Evolutionary conservation across 2,797 vertebrate genomes (phyloP).

Genomic region (Catostomus latipinnis): DNA sequence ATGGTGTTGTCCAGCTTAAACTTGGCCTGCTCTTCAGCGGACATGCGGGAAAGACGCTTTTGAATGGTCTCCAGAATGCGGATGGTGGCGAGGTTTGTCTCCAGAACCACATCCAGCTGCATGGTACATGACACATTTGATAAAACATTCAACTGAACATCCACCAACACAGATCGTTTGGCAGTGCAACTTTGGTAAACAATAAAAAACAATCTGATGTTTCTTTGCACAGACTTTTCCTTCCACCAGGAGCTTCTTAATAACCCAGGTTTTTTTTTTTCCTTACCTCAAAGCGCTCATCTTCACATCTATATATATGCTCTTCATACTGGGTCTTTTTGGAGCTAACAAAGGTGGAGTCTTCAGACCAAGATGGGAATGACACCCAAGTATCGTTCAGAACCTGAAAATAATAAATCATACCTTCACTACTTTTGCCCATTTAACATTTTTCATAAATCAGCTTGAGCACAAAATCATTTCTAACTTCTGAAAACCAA

Average conservation of each 20-base stretch:
- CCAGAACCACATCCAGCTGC: conserved; percentile 96
- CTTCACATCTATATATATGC: conserved; percentile 98
- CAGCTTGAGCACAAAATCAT: no score
- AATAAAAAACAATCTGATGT: neutral
- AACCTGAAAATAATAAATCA: conserved; percentile 78
- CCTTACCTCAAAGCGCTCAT: conserved; percentile 95
- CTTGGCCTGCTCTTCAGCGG: conserved; percentile 95
- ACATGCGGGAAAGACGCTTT: conserved; percentile 93
- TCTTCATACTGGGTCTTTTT: conserved; percentile 99
- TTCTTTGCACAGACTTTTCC: no score
- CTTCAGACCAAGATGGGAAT: conserved; percentile 98
- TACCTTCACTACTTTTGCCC: neutral
- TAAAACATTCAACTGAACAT: conserved; percentile 9
- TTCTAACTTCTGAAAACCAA: no score
- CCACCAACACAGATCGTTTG: neutral
- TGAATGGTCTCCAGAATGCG: conserved; percentile 93
- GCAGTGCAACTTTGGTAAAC: no score
- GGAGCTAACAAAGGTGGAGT: conserved; percentile 98
- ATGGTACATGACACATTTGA: conserved; percentile 35
- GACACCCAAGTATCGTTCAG: conserved; percentile 99
- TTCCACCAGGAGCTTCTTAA: no score
- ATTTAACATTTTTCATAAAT: no score
- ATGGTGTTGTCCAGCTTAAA: conserved; percentile 96
- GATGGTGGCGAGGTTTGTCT: conserved; percentile 96
- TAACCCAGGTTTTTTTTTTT: no score